Conservation (phyloP, 30 jellyfish, hydroid and myxozoan genomes). For the Chironex yamaguchii region DNA sequence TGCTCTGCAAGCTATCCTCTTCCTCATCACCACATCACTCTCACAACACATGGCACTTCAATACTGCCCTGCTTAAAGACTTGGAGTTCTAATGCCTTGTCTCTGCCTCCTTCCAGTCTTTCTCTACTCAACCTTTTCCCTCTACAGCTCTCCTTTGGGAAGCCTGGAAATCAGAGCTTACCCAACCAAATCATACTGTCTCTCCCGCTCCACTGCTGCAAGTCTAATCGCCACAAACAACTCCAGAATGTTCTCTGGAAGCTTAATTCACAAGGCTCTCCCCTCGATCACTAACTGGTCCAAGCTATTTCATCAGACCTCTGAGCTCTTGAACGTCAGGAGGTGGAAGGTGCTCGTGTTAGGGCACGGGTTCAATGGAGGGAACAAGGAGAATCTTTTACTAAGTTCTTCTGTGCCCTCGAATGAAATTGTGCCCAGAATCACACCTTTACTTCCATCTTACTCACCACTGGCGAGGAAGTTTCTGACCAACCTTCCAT, state of each 20-base stretch:
- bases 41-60: too few relatives aligned
- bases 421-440: constrained; percentile 15
- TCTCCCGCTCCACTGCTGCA: too few relatives aligned
- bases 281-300: not conserved
- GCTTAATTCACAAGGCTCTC: not conserved
- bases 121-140: too few relatives aligned
- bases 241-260: constrained; percentile 1
- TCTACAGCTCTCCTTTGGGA: too few relatives aligned
- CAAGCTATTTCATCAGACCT: not conserved
- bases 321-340: not conserved
- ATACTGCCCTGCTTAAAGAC: too few relatives aligned
- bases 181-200: too few relatives aligned
- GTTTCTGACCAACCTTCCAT: not conserved
- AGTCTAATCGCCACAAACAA: not conserved
- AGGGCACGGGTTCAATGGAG: constrained; percentile 21
- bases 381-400: constrained; percentile 29
- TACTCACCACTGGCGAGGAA: not conserved
- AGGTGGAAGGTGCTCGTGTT: constrained; percentile 9
- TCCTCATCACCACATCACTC: too few relatives aligned
- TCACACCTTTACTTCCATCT: not conserved
- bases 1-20: too few relatives aligned
- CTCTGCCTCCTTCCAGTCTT: too few relatives aligned
- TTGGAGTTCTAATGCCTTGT: too few relatives aligned
- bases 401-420: constrained; percentile 14
- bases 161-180: too few relatives aligned